A percentile compares a stretch with the other conserved stretches of the same genome.
Evolutionary conservation across 2,888 invertebrate species (phyloP).

Genomic region (Neoaliturus tenellus): DNA sequence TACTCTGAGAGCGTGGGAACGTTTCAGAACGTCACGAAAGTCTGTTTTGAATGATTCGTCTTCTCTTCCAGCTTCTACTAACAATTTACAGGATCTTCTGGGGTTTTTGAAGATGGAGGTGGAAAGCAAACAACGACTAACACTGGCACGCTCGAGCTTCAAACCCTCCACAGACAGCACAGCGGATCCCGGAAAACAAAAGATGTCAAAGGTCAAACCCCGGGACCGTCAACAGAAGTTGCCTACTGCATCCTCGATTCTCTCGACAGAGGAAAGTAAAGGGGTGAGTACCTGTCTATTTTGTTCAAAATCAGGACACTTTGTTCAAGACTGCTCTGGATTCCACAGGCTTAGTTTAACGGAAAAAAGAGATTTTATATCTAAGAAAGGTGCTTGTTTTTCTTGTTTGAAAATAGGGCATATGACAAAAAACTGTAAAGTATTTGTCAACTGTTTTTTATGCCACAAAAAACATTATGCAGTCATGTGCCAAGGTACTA

Average conservation of each 20-base stretch:
- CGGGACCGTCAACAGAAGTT: neutral
- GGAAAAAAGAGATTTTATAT: too few species aligned
- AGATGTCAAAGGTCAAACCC: neutral
- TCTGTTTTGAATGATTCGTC: neutral
- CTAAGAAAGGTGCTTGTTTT: too few species aligned
- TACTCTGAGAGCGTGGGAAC: constrained; percentile 66
- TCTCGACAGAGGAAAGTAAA: constrained; percentile 52
- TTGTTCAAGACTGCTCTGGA: constrained; percentile 61
- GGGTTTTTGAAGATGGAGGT: constrained; percentile 65
- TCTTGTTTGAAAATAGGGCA: too few species aligned
- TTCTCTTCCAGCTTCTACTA: too few species aligned
- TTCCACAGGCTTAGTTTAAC: constrained; percentile 62
- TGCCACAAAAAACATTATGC: too few species aligned
- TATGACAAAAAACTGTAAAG: too few species aligned
- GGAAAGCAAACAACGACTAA: constrained; percentile 65
- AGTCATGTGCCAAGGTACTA: too few species aligned
- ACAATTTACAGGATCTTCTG: constrained; percentile 59
- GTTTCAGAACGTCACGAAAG: constrained; percentile 45
- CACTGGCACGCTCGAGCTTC: constrained; percentile 60
- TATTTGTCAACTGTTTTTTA: too few species aligned
- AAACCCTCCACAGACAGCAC: neutral
- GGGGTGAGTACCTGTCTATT: constrained; percentile 65
- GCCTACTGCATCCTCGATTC: constrained; percentile 60
- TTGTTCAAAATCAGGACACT: constrained; percentile 61
- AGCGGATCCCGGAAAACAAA: neutral